Percentiles rank a stretch among this genome's conserved stretches.
These are phyloP conservation scores for Tiliqua scincoides DNA, from an alignment of 2,113 vertebrate species.

Conservation along the genomic window DNA sequence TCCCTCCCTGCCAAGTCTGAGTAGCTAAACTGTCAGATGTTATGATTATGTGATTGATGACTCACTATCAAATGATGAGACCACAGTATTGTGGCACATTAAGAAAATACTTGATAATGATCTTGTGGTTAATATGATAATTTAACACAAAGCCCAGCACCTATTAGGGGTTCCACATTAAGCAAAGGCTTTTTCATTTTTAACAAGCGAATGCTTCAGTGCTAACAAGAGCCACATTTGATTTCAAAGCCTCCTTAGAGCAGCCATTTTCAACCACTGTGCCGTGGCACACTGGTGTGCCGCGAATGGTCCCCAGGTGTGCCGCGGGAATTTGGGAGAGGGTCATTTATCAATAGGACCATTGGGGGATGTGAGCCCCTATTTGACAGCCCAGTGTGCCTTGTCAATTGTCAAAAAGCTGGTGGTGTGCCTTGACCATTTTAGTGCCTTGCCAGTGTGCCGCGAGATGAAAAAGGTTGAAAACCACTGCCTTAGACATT, in stretches of 20 bases:
- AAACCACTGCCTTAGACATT: slow-evolving; percentile 43
- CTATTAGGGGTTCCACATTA: slow-evolving; percentile 71
- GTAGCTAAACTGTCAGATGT: slow-evolving; percentile 52
- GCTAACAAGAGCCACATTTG: slow-evolving; percentile 66
- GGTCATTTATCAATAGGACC: too few relatives aligned
- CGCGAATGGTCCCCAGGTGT: too few relatives aligned
- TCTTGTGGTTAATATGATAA: slow-evolving; percentile 71
- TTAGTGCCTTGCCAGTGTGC: too few relatives aligned
- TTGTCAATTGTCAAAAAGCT: too few relatives aligned
- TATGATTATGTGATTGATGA: slow-evolving; percentile 50
- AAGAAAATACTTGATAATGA: slow-evolving; percentile 71
- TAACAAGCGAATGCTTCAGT: slow-evolving; percentile 55
- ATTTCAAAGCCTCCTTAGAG: too few relatives aligned
- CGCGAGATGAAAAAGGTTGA: too few relatives aligned
- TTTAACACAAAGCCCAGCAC: slow-evolving; percentile 64
- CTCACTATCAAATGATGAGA: slow-evolving; percentile 63
- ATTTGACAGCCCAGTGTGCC: too few relatives aligned
- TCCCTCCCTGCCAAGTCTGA: neutral
- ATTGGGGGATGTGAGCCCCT: too few relatives aligned
- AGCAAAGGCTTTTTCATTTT: slow-evolving; percentile 62
- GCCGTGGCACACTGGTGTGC: too few relatives aligned
- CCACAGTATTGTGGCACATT: slow-evolving; percentile 51
- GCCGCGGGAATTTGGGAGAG: too few relatives aligned
- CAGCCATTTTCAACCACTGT: too few relatives aligned
- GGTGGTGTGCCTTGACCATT: too few relatives aligned